A percentile compares a stretch with the other conserved stretches of the same genome.
Conservation (phyloP, 2,888 invertebrate species). For the Coremacera marginata region DNA sequence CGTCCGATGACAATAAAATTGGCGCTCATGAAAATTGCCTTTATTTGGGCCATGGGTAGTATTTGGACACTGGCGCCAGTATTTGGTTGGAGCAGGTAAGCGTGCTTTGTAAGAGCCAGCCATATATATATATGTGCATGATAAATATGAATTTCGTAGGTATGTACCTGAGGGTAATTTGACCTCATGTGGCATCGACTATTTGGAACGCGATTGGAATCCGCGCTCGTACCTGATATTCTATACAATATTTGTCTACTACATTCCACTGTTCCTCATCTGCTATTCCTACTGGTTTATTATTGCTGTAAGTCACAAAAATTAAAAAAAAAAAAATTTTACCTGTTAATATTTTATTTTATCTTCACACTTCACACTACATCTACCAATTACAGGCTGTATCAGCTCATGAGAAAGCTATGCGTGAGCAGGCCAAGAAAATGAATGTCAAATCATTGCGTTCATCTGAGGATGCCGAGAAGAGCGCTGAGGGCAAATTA, state of each 20-base stretch:
- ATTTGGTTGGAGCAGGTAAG: constrained; percentile 88
- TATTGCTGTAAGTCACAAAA: constrained; percentile 79
- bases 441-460: constrained; percentile 92
- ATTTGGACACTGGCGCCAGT: constrained; percentile 87
- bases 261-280: constrained; percentile 81
- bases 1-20: constrained; percentile 86
- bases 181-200: constrained; percentile 93
- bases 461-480: constrained; percentile 81
- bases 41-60: constrained; percentile 83
- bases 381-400: constrained; percentile 73
- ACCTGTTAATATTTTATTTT: neutral
- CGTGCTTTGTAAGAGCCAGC: neutral
- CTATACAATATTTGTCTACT: constrained; percentile 85
- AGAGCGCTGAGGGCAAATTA: constrained; percentile 87
- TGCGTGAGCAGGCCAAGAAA: constrained; percentile 93
- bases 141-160: constrained; percentile 67
- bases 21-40: constrained; percentile 81
- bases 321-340: constrained; percentile 10
- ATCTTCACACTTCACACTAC: neutral
- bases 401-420: constrained; percentile 84
- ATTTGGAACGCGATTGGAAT: constrained; percentile 80
- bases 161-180: constrained; percentile 95
- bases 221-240: constrained; percentile 84
- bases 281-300: constrained; percentile 91
- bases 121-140: neutral